Percentiles rank a stretch among this genome's conserved stretches.
Conservation (phyloP, 2,888 invertebrate species). For the Lithophane socia region DNA sequence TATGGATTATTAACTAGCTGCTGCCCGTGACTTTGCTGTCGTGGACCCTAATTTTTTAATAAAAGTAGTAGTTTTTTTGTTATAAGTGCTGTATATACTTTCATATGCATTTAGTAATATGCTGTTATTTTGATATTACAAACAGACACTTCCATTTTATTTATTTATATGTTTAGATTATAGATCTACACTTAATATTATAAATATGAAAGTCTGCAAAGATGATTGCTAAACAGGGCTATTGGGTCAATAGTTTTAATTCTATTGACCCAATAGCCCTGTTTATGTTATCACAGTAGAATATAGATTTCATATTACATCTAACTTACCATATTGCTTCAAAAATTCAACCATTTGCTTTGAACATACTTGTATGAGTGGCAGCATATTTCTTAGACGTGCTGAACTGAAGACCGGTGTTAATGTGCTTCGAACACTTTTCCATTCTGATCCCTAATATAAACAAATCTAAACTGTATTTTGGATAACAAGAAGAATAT, state of each 20-base stretch:
- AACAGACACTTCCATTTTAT: no score
- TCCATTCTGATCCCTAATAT: conserved; percentile 88
- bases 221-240: background rate
- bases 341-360: conserved; percentile 85
- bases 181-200: no score
- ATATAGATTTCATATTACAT: background rate
- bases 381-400: conserved; percentile 88
- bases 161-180: no score
- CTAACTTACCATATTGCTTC: conserved; percentile 78
- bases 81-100: no score
- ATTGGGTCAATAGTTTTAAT: conserved; percentile 6
- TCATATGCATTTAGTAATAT: no score
- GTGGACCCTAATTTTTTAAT: no score
- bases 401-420: conserved; percentile 90
- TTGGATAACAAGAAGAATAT: background rate
- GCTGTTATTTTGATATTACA: no score
- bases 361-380: conserved; percentile 85
- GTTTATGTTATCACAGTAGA: background rate
- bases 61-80: no score
- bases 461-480: conserved; percentile 16
- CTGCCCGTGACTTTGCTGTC: no score
- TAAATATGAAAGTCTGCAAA: conserved; percentile 2
- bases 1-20: no score
- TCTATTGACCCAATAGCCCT: background rate
- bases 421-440: conserved; percentile 86